These are phyloP conservation scores for Colostygia pectinataria DNA, from an alignment of 2,888 invertebrate species.

Conservation along the genomic window DNA sequence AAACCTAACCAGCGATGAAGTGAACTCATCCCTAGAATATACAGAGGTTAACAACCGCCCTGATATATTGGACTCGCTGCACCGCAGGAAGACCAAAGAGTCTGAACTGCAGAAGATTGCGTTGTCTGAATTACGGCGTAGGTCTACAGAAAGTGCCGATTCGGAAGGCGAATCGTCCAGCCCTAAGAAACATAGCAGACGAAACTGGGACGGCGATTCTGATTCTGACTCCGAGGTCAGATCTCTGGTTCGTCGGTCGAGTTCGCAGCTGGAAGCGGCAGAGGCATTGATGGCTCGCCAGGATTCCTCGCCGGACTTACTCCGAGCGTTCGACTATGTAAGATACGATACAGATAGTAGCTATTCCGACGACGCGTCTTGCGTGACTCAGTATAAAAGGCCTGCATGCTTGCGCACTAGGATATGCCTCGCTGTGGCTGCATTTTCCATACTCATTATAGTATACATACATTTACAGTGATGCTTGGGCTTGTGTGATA, in stretches of 20 bases:
- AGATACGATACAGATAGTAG: constrained; percentile 75
- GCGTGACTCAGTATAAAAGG: constrained; percentile 46
- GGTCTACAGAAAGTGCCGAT: constrained; percentile 67
- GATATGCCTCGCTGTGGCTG: constrained; percentile 74
- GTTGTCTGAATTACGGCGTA: constrained; percentile 65
- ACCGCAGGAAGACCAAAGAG: constrained; percentile 60
- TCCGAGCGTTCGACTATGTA: constrained; percentile 79
- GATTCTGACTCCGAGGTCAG: constrained; percentile 87
- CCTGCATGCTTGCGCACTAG: constrained; percentile 69
- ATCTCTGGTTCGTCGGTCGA: constrained; percentile 85
- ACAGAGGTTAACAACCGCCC: constrained; percentile 77
- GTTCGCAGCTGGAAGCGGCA: constrained; percentile 83
- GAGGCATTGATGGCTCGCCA: constrained; percentile 82
- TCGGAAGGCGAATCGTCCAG: constrained; percentile 68
- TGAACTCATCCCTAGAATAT: constrained; percentile 77
- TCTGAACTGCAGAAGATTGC: constrained; percentile 69
- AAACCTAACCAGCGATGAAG: constrained; percentile 75
- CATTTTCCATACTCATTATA: constrained; percentile 75
- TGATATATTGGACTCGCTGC: constrained; percentile 72
- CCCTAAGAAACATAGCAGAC: constrained; percentile 63
- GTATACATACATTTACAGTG: constrained; percentile 78
- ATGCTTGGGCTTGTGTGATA: constrained; percentile 77
- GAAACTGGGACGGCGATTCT: constrained; percentile 73
- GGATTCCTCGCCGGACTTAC: constrained; percentile 69
- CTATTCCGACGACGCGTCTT: constrained; percentile 52